Evolutionary conservation across 2,113 vertebrate genomes (phyloP).

Genomic region (Phyllostomus hastatus): DNA sequence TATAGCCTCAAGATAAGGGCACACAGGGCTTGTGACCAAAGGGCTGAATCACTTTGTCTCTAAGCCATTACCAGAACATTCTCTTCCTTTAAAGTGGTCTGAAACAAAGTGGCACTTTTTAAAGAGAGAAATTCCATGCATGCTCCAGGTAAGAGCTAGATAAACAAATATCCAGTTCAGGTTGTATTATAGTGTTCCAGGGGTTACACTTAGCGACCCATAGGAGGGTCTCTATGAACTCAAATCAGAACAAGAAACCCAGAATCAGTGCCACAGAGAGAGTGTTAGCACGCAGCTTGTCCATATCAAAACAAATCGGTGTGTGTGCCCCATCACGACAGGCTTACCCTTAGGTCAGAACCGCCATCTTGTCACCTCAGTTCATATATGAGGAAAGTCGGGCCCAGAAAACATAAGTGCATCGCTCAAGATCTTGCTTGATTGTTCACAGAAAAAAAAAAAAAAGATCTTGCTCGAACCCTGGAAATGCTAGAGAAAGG

Average conservation of each 20-base stretch:
- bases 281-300: too few species aligned
- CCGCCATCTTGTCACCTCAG: not conserved
- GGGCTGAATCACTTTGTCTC: not conserved
- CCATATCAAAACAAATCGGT: not conserved
- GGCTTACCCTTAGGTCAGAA: not conserved
- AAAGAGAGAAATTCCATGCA: not conserved
- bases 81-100: not conserved
- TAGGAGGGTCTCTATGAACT: not conserved
- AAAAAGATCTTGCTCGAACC: not conserved
- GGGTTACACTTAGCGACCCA: not conserved
- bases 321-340: rapidly evolving
- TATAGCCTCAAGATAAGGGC: not conserved
- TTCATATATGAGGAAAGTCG: not conserved
- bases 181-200: not conserved
- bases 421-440: not conserved
- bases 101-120: conserved; percentile 15
- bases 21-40: not conserved
- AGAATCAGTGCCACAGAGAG: rapidly evolving
- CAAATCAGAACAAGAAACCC: not conserved
- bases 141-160: not conserved
- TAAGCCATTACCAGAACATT: not conserved
- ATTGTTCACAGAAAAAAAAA: not conserved
- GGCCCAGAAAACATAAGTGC: not conserved
- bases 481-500: too few species aligned
- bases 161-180: not conserved